phyloP scores from a whole-genome alignment of 2,797 vertebrate genomes.

The Cirrhinus molitorella region DNA sequence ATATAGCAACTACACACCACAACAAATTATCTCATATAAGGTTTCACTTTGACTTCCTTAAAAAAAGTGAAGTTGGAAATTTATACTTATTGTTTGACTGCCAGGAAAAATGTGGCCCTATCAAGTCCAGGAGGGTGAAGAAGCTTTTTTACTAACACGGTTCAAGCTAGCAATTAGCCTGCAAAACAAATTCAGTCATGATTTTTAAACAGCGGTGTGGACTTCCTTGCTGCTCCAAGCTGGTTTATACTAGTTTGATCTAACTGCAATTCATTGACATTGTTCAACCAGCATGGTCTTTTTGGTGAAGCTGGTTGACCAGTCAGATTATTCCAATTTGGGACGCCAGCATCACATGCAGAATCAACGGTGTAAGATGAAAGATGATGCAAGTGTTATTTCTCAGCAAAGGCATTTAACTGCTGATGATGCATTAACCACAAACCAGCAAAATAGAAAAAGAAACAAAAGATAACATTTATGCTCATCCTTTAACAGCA shows the following conservation, averaged over 20 bases:
- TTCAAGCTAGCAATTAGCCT: background rate
- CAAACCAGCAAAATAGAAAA: background rate
- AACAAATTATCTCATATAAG: slow-evolving; percentile 18
- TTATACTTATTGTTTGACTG: background rate
- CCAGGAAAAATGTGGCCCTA: background rate
- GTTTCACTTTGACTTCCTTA: slow-evolving; percentile 13
- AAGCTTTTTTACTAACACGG: background rate
- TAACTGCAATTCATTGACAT: background rate
- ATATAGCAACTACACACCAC: background rate
- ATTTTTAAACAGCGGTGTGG: background rate
- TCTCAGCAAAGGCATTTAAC: background rate
- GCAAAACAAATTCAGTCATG: background rate
- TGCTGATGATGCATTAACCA: slow-evolving; percentile 8
- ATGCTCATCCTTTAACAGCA: background rate
- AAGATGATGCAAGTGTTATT: slow-evolving; percentile 19
- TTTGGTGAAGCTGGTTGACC: no score
- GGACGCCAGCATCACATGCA: background rate
- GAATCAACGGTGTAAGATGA: background rate
- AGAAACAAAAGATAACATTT: background rate
- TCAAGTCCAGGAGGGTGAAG: background rate
- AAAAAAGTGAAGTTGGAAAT: slow-evolving; percentile 17
- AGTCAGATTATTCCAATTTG: background rate
- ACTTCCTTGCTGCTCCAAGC: background rate
- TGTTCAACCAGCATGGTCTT: background rate
- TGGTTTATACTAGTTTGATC: background rate